Conservation (phyloP, 2,888 invertebrate genomes). For the Morpho achilles region DNA sequence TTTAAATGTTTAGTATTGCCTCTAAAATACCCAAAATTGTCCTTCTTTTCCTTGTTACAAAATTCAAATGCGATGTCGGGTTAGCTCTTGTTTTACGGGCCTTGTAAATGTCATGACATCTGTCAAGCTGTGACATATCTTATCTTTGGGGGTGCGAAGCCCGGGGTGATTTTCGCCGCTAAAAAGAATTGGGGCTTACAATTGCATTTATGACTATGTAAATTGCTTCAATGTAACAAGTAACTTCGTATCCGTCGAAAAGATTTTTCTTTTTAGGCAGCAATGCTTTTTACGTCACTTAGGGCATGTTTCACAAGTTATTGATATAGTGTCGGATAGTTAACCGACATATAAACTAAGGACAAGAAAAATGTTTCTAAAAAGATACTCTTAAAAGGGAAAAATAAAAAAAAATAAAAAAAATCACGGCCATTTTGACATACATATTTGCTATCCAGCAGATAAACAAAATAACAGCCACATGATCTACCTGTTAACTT, state of each 20-base stretch:
- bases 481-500: too few relatives aligned
- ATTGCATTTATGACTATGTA: conserved; percentile 79
- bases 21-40: too few relatives aligned
- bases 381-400: too few relatives aligned
- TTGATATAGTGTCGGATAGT: too few relatives aligned
- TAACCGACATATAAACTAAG: too few relatives aligned
- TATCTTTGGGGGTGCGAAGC: conserved; percentile 61
- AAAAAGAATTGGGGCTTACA: conserved; percentile 32
- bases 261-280: conserved; percentile 11
- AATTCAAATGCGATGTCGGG: conserved; percentile 24
- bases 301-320: too few relatives aligned
- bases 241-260: conserved; percentile 7
- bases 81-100: conserved; percentile 55
- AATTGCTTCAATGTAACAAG: conserved; percentile 59
- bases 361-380: too few relatives aligned
- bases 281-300: neutral
- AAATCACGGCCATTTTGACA: too few relatives aligned
- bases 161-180: conserved; percentile 49
- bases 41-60: conserved; percentile 7
- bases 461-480: too few relatives aligned
- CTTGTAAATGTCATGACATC: conserved; percentile 64
- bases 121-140: conserved; percentile 70
- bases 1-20: too few relatives aligned
- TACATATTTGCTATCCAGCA: too few relatives aligned
- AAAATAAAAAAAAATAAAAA: too few relatives aligned